These are phyloP conservation scores for Lycophotia porphyrea DNA, from an alignment of 2,888 invertebrate genomes.

Conservation along the genomic window DNA sequence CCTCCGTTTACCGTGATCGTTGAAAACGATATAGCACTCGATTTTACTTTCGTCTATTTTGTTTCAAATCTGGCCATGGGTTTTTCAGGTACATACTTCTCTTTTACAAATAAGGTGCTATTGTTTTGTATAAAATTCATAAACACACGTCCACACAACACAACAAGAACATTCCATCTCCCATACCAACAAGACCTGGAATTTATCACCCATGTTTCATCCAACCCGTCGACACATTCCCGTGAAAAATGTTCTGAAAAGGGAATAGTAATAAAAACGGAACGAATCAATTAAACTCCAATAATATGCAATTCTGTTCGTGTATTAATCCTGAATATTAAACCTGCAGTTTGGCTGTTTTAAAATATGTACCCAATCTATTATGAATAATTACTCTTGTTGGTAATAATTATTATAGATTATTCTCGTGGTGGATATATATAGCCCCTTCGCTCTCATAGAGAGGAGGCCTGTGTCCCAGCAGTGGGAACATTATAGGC, in stretches of 20 bases:
- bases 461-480: too few relatives aligned
- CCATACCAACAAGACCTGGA: neutral
- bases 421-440: too few relatives aligned
- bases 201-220: conserved; percentile 1
- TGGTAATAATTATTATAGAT: too few relatives aligned
- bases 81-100: too few relatives aligned
- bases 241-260: conserved; percentile 31
- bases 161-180: neutral
- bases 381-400: neutral
- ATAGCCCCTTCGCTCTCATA: too few relatives aligned
- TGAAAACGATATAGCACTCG: too few relatives aligned
- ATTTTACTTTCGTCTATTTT: neutral
- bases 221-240: conserved; percentile 17
- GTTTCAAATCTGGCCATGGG: neutral
- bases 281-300: conserved; percentile 43
- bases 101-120: neutral
- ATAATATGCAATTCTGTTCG: conserved; percentile 33
- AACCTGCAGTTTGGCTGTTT: conserved; percentile 2
- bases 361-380: conserved; percentile 22
- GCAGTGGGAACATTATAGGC: too few relatives aligned
- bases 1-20: too few relatives aligned
- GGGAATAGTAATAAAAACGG: conserved; percentile 40
- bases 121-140: neutral
- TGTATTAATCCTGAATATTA: conserved; percentile 34
- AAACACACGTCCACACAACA: neutral